phyloP scores from a whole-genome alignment of 2,797 vertebrate species.

The Hylomyscus alleni region DNA sequence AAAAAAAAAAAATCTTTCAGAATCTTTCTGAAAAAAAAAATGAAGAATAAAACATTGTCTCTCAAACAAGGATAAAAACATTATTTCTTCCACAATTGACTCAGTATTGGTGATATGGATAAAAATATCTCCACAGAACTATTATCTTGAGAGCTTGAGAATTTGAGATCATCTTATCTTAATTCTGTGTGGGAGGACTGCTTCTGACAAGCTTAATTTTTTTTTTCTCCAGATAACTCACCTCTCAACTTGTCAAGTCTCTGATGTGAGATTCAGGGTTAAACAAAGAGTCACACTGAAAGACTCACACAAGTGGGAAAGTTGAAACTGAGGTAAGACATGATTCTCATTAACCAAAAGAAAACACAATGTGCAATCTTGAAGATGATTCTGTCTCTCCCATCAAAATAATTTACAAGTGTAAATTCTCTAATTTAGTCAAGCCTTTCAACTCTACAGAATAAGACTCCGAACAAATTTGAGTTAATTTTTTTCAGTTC shows the following conservation, averaged over 20 bases:
- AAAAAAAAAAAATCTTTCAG: not conserved
- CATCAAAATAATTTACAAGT: conserved; percentile 76
- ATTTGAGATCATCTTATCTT: conserved; percentile 84
- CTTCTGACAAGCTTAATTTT: conserved; percentile 83
- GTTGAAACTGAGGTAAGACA: conserved; percentile 76
- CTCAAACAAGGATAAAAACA: conserved; percentile 64
- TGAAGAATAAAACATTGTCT: not conserved
- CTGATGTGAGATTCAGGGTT: conserved; percentile 58
- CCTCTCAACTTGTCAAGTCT: conserved; percentile 80
- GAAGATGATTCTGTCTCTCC: conserved; percentile 40
- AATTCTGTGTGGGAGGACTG: conserved; percentile 76
- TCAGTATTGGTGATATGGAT: conserved; percentile 62
- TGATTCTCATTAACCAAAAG: not conserved
- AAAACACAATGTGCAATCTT: not conserved
- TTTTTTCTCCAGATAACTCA: conserved; percentile 77
- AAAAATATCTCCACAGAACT: conserved; percentile 75
- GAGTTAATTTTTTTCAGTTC: not conserved
- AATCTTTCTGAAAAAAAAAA: conserved; percentile 51
- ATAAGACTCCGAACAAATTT: conserved; percentile 19
- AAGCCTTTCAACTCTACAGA: conserved; percentile 46
- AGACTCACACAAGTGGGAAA: conserved; percentile 73
- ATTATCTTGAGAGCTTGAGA: conserved; percentile 81
- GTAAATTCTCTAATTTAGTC: conserved; percentile 38
- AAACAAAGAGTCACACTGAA: conserved; percentile 61
- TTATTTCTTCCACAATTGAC: conserved; percentile 38